Base-by-base conservation (phyloP, 2,113 vertebrate genomes). In the Proterorhinus semilunaris region DNA sequence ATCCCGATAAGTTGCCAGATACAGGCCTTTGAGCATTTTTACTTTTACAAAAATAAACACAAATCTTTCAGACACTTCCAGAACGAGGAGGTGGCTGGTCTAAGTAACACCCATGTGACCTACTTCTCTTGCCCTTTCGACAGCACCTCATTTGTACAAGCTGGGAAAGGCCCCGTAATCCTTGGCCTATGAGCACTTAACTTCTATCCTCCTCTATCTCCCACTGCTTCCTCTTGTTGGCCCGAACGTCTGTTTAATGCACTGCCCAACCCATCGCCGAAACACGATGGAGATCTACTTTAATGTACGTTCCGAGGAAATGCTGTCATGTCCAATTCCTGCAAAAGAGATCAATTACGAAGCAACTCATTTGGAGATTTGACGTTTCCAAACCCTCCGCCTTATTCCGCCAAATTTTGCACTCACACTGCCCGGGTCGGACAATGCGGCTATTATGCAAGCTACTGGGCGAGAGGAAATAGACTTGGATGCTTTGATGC, bases 371-470 rank as follows among this genome's bases (percentile, higher is more conserved):
- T 89, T 71, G 46, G 70, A 21, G 63, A 64, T 83, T 82, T 83
- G 75, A 84, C 11, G 27, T 11, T 81, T 82, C 83, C 86, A 90
- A 89, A 79, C 81, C 82, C 71, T 75, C 62, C 66, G 65, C 82
- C 76, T 42, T 83, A 82, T 84, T 58, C 68, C 72, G 65, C 62
- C 62, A 72, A 84, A 72, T 86, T 74, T 61, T 75, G 64, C 47
- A 71, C 27, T 36, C 27, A 36, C 74, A 59, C 64, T 80, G 83
- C 74, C 81, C 76, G 64, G 71, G 68, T 65, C 66, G 76, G 88
- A 91, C 90, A 92, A 86, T 89, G 86, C 90, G 69, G 16, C 79
- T 79, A 88, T 91, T 90, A 89, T 92, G 82, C 82, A 76, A 69
- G 75, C 87, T 71, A 52, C 78, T 63, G 70, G 86, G 78, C 54